A percentile compares a stretch with the other conserved stretches of the same genome.
These are phyloP conservation scores for Hoplodrina blanda DNA, from an alignment of 2,888 invertebrate genomes.

Conservation along the genomic window DNA sequence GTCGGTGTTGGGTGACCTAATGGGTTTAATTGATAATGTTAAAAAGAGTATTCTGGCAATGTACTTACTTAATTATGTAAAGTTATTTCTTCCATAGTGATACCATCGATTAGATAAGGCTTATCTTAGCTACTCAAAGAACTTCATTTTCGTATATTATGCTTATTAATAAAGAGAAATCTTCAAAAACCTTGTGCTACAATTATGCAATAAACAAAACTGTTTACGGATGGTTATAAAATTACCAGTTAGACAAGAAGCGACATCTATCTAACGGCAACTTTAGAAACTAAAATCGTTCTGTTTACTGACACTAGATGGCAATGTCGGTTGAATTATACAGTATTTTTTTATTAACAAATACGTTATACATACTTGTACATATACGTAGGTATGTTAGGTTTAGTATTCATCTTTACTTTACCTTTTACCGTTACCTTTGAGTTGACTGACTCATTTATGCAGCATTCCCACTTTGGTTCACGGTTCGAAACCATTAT, in stretches of 20 bases:
- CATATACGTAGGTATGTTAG: neutral
- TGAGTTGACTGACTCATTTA: too few species aligned
- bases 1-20: too few species aligned
- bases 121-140: neutral
- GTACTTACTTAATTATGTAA: too few species aligned
- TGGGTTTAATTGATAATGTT: neutral
- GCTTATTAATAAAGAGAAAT: neutral
- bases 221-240: constrained; percentile 28
- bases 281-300: neutral
- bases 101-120: neutral
- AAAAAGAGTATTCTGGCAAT: neutral
- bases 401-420: neutral
- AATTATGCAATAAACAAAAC: constrained; percentile 13
- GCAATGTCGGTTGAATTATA: constrained; percentile 7
- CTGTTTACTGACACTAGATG: constrained; percentile 21
- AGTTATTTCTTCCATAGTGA: neutral
- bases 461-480: too few species aligned
- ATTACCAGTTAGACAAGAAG: neutral
- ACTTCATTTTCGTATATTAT: neutral
- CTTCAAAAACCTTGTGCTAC: constrained; percentile 2
- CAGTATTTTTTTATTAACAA: too few species aligned
- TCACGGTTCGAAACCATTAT: too few species aligned
- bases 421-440: too few species aligned
- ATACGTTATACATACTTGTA: too few species aligned
- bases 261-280: constrained; percentile 50